Percentiles rank a stretch among this genome's conserved stretches.
Conservation (phyloP, 92 coral and sea anemone species). For the Phenganax subtilis region DNA sequence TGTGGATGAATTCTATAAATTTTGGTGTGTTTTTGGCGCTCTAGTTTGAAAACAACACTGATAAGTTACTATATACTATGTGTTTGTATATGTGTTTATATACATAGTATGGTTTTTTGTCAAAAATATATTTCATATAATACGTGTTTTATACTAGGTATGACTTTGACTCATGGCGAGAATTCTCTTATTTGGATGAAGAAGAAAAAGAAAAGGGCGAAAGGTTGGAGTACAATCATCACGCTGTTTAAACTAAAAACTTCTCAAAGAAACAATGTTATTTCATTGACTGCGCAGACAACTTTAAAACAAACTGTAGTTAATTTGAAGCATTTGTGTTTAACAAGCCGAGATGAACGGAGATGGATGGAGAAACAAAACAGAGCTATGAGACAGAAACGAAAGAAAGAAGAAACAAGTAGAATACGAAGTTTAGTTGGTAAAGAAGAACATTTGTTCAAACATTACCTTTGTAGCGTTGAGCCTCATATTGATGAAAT, state of each 20-base stretch:
- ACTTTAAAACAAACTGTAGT: too few relatives aligned
- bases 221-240: conserved; percentile 50
- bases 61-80: too few relatives aligned
- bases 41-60: not conserved
- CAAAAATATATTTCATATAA: not conserved
- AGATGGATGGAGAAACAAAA: conserved; percentile 99
- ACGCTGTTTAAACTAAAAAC: too few relatives aligned
- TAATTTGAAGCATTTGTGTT: not conserved
- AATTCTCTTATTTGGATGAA: conserved; percentile 93
- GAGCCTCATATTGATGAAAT: too few relatives aligned
- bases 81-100: too few relatives aligned
- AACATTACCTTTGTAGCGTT: not conserved
- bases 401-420: conserved; percentile 83
- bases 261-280: too few relatives aligned
- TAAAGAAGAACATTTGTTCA: conserved; percentile 4
- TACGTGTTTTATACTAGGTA: conserved; percentile 54
- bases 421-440: conserved; percentile 84
- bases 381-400: conserved; percentile 85
- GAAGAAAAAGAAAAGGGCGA: conserved; percentile 98
- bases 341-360: conserved; percentile 84
- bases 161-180: conserved; percentile 93
- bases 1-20: conserved; percentile 89
- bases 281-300: too few relatives aligned
- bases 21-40: conserved; percentile 57
- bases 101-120: too few relatives aligned